Percentiles rank a stretch among this genome's conserved stretches.
These are phyloP conservation scores for Asbolus verrucosus DNA, from an alignment of 1,140 invertebrate species.

Conservation along the genomic window DNA sequence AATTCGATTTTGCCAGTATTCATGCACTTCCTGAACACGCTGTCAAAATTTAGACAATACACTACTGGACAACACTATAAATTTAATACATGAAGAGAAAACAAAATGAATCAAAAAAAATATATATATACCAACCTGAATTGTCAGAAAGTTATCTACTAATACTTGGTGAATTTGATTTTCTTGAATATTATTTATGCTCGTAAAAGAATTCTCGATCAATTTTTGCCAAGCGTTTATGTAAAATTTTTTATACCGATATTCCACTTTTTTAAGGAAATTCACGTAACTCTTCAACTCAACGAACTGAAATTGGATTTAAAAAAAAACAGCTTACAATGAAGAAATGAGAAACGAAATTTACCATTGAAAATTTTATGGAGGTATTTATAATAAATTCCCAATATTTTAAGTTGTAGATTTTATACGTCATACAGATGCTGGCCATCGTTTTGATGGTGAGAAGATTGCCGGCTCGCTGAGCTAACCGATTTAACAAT, in stretches of 20 bases:
- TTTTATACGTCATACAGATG: conserved; percentile 56
- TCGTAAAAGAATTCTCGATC: conserved; percentile 50
- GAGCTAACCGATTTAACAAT: conserved; percentile 53
- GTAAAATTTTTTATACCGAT: conserved; percentile 48
- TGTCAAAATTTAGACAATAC: conserved; percentile 25
- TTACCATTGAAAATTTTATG: conserved; percentile 53
- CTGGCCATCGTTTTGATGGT: conserved; percentile 55
- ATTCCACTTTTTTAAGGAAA: conserved; percentile 50
- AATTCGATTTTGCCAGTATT: conserved; percentile 29
- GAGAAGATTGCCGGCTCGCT: conserved; percentile 41
- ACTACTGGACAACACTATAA: conserved; percentile 47
- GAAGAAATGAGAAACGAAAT: background rate
- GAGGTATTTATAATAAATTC: conserved; percentile 54
- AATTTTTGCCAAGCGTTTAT: conserved; percentile 57
- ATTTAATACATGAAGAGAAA: no score
- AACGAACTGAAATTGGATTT: conserved; percentile 48
- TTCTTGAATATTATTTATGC: background rate
- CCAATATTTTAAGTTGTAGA: conserved; percentile 56
- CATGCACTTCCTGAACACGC: conserved; percentile 20
- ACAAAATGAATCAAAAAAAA: no score
- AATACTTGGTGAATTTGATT: background rate
- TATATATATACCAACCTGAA: no score
- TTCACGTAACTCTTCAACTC: conserved; percentile 54
- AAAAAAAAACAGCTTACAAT: conserved; percentile 1
- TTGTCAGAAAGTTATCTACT: conserved; percentile 34